Percentiles rank a stretch among this genome's conserved stretches.
Conservation (phyloP, 2,113 vertebrate species). For the Carassius gibelio region DNA sequence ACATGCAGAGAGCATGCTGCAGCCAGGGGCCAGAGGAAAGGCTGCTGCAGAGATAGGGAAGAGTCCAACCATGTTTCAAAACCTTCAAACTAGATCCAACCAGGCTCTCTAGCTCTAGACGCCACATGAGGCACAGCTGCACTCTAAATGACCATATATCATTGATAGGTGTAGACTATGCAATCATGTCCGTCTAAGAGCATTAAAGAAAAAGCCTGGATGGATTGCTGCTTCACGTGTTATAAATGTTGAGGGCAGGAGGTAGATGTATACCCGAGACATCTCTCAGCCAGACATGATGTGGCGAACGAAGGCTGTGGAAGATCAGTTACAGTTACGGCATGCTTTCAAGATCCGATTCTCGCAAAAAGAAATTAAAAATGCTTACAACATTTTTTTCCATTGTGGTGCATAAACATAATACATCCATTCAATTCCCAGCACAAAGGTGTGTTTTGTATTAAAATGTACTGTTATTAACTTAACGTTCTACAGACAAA, state of each 20-base stretch:
- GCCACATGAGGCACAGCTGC: slow-evolving; percentile 9
- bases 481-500: not conserved
- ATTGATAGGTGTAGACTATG: not conserved
- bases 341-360: slow-evolving; percentile 34
- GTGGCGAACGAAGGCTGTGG: slow-evolving; percentile 76
- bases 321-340: slow-evolving; percentile 71
- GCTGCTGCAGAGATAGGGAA: slow-evolving; percentile 57
- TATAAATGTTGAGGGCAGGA: slow-evolving; percentile 58
- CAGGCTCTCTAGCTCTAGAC: slow-evolving; percentile 63
- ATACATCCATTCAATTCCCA: not conserved
- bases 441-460: not conserved
- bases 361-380: not conserved
- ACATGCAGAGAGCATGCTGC: slow-evolving; percentile 73
- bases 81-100: slow-evolving; percentile 64
- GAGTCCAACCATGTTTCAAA: slow-evolving; percentile 60
- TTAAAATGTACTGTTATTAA: not conserved
- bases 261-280: slow-evolving; percentile 65
- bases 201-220: slow-evolving; percentile 64
- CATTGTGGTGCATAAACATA: not conserved
- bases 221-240: slow-evolving; percentile 54
- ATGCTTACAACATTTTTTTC: not conserved
- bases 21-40: slow-evolving; percentile 67
- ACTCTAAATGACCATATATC: not conserved
- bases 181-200: slow-evolving; percentile 40
- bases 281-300: slow-evolving; percentile 78